A percentile compares a stretch with the other conserved stretches of the same genome.
These are phyloP conservation scores for Microtus ochrogaster DNA, from an alignment of 2,113 vertebrate species.

Conservation along the genomic window DNA sequence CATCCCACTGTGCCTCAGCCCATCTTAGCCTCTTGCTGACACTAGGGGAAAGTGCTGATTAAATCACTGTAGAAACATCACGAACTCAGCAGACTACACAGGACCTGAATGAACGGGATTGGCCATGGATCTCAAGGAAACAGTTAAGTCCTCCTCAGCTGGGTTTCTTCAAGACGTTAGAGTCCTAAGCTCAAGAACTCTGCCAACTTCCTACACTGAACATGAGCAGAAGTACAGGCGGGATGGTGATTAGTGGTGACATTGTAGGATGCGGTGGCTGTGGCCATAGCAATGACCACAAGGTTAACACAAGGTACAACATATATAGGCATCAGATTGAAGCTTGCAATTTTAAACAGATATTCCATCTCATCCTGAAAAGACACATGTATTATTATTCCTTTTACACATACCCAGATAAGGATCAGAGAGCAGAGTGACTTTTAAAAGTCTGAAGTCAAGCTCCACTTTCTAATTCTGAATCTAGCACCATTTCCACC, in stretches of 20 bases:
- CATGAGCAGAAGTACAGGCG: not conserved
- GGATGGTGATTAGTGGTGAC: not conserved
- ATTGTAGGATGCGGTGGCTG: not conserved
- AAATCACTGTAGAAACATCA: not conserved
- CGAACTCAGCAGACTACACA: not conserved
- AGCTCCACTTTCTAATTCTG: not conserved
- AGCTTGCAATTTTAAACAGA: not conserved
- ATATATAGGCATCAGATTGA: not conserved
- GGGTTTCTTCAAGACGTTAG: not conserved
- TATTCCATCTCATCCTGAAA: not conserved
- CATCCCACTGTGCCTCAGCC: not conserved
- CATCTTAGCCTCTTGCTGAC: not conserved
- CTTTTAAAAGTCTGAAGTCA: not conserved
- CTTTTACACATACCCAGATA: not conserved
- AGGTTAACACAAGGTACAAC: not conserved
- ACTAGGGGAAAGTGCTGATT: not conserved
- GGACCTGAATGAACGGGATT: not conserved
- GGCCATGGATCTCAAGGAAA: not conserved
- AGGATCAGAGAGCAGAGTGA: not conserved
- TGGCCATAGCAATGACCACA: not conserved
- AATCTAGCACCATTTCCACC: not conserved
- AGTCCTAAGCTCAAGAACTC: conserved; percentile 6
- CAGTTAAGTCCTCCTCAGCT: not conserved
- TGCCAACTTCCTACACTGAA: not conserved
- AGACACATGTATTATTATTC: not conserved